Conservation (phyloP, 2,888 invertebrate species). For the Reticulitermes lucifugus region DNA sequence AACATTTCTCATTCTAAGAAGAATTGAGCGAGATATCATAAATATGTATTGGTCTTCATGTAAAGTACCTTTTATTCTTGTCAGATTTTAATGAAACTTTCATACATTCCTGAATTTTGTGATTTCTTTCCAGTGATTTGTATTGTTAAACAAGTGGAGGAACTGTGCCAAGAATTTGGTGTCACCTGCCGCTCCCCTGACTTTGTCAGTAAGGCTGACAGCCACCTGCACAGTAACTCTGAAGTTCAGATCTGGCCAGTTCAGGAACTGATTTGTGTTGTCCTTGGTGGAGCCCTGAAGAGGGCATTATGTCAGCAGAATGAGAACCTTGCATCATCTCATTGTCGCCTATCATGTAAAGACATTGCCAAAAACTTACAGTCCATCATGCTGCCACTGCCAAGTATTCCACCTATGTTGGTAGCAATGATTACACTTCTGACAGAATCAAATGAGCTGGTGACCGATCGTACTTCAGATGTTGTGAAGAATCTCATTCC, state of each 20-base stretch:
- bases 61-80: too few species aligned
- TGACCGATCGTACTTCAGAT: background rate
- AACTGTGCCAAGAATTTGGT: background rate
- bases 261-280: constrained; percentile 63
- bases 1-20: too few species aligned
- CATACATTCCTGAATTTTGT: too few species aligned
- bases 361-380: background rate
- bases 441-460: background rate
- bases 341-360: background rate
- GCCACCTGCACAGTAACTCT: background rate
- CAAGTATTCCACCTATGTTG: constrained; percentile 4
- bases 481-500: background rate
- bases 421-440: background rate
- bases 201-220: background rate
- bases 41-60: too few species aligned
- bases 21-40: too few species aligned
- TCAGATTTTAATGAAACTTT: too few species aligned
- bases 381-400: background rate
- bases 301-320: background rate
- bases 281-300: constrained; percentile 12
- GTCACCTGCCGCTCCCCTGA: background rate
- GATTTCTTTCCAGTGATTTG: background rate
- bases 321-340: background rate
- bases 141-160: background rate
- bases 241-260: constrained; percentile 68